phyloP scores from a whole-genome alignment of 2,113 vertebrate genomes.

The Balaeniceps rex region DNA sequence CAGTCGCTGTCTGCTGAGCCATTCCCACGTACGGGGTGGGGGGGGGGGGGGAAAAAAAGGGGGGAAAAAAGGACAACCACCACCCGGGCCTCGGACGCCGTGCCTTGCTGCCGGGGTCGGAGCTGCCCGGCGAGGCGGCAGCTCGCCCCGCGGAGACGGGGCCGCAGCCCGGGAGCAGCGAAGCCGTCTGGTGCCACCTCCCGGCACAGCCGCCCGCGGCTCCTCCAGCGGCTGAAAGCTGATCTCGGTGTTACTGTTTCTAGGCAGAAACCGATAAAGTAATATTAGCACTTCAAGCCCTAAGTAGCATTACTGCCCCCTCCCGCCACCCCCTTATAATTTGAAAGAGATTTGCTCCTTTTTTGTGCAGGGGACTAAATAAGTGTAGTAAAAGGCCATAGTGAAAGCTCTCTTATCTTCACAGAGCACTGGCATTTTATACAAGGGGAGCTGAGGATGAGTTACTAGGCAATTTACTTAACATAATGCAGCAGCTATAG shows the following conservation, averaged over 20 bases:
- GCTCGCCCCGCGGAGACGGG: no score
- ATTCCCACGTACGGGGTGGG: background rate
- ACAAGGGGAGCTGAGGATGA: background rate
- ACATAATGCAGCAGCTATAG: background rate
- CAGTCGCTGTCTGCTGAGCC: background rate
- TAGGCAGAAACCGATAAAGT: background rate
- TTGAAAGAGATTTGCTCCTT: background rate
- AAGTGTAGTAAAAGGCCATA: background rate
- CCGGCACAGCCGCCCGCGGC: background rate
- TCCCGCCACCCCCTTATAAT: fast-evolving
- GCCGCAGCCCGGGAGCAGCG: background rate
- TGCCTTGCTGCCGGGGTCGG: background rate
- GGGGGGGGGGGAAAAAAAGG: no score
- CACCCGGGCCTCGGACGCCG: background rate
- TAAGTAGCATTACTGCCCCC: fast-evolving
- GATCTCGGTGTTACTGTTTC: fast-evolving
- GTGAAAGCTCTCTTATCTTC: background rate
- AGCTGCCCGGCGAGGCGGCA: no score
- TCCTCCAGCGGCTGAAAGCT: background rate
- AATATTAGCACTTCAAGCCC: background rate
- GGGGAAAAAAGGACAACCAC: background rate
- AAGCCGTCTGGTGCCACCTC: slow-evolving; percentile 69
- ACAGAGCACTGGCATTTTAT: fast-evolving
- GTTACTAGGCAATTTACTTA: background rate
- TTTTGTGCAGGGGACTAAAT: background rate